These are phyloP conservation scores for Calidris pugnax DNA, from an alignment of 2,113 vertebrate species.

Conservation along the genomic window DNA sequence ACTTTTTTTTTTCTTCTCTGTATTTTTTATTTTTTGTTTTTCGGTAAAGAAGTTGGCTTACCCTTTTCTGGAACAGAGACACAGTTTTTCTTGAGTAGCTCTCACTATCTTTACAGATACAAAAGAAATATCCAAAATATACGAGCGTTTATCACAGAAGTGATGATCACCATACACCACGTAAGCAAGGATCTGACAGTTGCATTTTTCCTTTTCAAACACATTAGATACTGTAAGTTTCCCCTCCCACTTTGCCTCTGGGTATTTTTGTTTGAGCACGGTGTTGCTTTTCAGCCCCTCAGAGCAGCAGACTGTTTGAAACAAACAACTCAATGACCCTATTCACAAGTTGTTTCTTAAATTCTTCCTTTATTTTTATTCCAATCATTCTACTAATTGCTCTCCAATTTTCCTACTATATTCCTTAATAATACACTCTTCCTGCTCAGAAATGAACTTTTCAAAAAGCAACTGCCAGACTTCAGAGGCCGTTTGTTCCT, in stretches of 20 bases:
- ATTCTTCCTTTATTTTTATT: neutral
- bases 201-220: neutral
- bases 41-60: neutral
- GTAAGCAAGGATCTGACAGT: neutral
- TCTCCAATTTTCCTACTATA: neutral
- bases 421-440: neutral
- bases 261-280: neutral
- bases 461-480: neutral
- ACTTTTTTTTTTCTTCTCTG: neutral
- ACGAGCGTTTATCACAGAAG: neutral
- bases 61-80: neutral
- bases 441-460: neutral
- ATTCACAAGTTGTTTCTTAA: neutral
- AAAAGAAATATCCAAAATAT: neutral
- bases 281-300: neutral
- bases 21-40: neutral
- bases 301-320: neutral
- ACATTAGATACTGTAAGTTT: neutral
- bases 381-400: neutral
- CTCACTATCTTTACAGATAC: neutral
- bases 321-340: neutral
- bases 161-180: neutral
- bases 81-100: neutral
- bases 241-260: neutral
- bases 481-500: neutral